Evolutionary conservation across 2,797 vertebrate species (phyloP).

Genomic region (Muscicapa comitata): DNA sequence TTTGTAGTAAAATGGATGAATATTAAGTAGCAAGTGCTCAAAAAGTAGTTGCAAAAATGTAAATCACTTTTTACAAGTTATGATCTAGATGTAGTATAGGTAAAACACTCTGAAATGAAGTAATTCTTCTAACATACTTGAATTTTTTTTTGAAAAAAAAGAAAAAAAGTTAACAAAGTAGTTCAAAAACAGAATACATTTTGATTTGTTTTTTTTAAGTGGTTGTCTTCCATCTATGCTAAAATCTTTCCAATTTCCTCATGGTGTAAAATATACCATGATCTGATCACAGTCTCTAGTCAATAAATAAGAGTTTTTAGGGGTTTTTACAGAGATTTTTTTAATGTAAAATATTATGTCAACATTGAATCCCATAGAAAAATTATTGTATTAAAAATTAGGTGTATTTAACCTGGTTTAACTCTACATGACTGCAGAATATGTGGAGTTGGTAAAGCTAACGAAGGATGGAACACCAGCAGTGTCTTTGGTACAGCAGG

Average conservation of each 20-base stretch:
- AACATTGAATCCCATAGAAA: not conserved
- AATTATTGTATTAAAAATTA: not conserved
- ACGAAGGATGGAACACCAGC: not conserved
- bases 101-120: not conserved
- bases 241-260: not conserved
- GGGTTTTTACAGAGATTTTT: fast-evolving
- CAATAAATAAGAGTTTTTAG: not conserved
- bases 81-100: not conserved
- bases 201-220: not conserved
- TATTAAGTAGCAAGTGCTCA: not conserved
- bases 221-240: not conserved
- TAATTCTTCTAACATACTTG: not conserved
- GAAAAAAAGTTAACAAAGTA: not conserved
- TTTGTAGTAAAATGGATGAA: not conserved
- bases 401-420: not conserved
- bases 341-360: not conserved
- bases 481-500: constrained; percentile 47
- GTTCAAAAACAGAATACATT: not conserved
- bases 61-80: not conserved
- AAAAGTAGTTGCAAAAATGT: not conserved
- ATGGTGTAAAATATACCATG: not conserved
- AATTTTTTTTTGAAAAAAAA: not conserved
- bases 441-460: constrained; percentile 60
- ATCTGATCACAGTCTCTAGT: not conserved
- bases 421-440: constrained; percentile 28